A percentile compares a stretch with the other conserved stretches of the same genome.
Conservation (phyloP, 2,113 vertebrate species). For the Coryphaenoides rupestris region DNA sequence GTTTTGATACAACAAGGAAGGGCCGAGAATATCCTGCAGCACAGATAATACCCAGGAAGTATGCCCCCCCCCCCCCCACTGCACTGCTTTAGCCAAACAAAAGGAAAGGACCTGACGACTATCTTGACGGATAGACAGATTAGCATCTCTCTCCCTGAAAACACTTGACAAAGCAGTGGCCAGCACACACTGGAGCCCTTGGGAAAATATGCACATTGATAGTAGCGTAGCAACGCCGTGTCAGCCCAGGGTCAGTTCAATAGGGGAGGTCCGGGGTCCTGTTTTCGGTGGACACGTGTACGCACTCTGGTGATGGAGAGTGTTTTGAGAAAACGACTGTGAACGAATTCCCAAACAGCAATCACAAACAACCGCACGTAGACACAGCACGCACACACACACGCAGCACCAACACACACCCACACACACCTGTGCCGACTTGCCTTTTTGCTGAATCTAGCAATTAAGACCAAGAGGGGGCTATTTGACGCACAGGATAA, state of each 20-base stretch:
- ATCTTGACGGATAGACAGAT: slow-evolving; percentile 1
- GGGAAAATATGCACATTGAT: not conserved
- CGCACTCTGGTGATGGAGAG: not conserved
- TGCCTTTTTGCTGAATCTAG: not conserved
- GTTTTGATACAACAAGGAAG: slow-evolving; percentile 67
- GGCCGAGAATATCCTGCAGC: slow-evolving; percentile 63
- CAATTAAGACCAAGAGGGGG: not conserved
- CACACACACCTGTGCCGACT: not conserved
- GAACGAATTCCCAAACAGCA: not conserved
- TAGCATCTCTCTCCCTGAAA: not conserved
- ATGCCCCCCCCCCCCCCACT: not conserved
- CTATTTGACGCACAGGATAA: not conserved
- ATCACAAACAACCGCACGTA: not conserved
- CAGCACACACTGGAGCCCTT: not conserved
- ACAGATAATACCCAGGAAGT: slow-evolving; percentile 68
- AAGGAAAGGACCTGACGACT: not conserved
- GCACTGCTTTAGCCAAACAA: not conserved
- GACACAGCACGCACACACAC: not conserved
- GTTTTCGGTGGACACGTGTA: not conserved
- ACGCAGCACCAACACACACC: not conserved
- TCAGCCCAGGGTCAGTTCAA: not conserved
- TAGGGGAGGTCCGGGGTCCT: not conserved
- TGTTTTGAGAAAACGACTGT: not conserved
- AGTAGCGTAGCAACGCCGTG: not conserved
- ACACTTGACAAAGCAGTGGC: not conserved